phyloP scores from a whole-genome alignment of 2,113 vertebrate species.

The Gambusia holbrooki region DNA sequence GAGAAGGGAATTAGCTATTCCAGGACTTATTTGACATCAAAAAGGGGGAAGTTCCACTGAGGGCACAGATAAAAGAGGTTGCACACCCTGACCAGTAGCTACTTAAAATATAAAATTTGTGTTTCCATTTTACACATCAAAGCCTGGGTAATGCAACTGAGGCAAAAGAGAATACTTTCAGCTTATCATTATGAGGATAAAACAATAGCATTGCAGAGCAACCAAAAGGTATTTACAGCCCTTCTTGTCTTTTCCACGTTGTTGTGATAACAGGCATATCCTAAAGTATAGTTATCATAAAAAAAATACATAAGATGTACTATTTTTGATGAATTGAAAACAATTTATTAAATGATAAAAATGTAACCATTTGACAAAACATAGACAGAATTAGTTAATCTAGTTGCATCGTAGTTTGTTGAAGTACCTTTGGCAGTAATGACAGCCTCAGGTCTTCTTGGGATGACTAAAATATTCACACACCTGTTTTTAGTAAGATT shows the following conservation, averaged over 20 bases:
- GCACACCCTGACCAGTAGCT: conserved; percentile 54
- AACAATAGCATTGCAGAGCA: background rate
- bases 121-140: conserved; percentile 15
- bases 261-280: background rate
- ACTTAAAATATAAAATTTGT: conserved; percentile 13
- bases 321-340: background rate
- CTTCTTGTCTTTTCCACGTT: background rate
- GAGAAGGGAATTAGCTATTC: conserved; percentile 72
- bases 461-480: no score
- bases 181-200: background rate
- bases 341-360: background rate
- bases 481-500: no score
- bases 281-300: background rate
- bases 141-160: background rate
- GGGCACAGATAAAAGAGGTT: conserved; percentile 65
- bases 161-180: background rate
- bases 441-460: no score
- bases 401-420: no score
- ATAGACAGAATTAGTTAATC: no score
- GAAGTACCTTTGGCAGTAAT: no score
- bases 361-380: background rate
- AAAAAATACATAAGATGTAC: background rate
- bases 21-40: conserved; percentile 79
- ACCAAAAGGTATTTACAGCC: background rate
- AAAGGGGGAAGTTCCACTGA: conserved; percentile 60